These are phyloP conservation scores for Drosophila kikkawai DNA, from an alignment of 1,140 invertebrate genomes.

Conservation along the genomic window DNA sequence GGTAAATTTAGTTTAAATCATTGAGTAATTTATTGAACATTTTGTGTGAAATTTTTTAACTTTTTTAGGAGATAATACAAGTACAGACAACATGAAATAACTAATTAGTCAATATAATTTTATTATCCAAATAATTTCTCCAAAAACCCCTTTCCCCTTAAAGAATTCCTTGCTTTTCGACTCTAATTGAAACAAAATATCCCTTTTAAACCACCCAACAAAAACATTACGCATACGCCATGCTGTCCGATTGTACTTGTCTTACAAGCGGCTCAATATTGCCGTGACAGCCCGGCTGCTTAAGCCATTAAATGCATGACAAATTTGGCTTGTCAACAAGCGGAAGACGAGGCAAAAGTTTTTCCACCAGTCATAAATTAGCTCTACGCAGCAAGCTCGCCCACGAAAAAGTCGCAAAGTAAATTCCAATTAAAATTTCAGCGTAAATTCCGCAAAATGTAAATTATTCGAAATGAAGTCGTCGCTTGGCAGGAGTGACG, in stretches of 20 bases:
- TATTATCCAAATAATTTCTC: not conserved
- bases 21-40: not conserved
- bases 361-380: constrained; percentile 71
- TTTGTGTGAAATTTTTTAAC: accelerated
- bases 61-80: too few species aligned
- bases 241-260: constrained; percentile 28
- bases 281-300: constrained; percentile 44
- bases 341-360: constrained; percentile 68
- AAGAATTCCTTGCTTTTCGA: not conserved
- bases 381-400: constrained; percentile 36
- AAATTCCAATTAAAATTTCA: constrained; percentile 84
- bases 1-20: too few species aligned
- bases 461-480: constrained; percentile 82
- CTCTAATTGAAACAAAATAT: not conserved
- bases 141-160: not conserved
- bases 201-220: not conserved
- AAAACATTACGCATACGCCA: constrained; percentile 33
- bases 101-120: not conserved
- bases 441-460: constrained; percentile 81
- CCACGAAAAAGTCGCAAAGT: constrained; percentile 67
- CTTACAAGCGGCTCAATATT: constrained; percentile 42
- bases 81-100: not conserved
- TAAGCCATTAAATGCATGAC: constrained; percentile 79
- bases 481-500: constrained; percentile 41
- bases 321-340: constrained; percentile 79